Evolutionary conservation across 2,797 vertebrate species (phyloP).

Genomic region (Sylvilagus floridanus): DNA sequence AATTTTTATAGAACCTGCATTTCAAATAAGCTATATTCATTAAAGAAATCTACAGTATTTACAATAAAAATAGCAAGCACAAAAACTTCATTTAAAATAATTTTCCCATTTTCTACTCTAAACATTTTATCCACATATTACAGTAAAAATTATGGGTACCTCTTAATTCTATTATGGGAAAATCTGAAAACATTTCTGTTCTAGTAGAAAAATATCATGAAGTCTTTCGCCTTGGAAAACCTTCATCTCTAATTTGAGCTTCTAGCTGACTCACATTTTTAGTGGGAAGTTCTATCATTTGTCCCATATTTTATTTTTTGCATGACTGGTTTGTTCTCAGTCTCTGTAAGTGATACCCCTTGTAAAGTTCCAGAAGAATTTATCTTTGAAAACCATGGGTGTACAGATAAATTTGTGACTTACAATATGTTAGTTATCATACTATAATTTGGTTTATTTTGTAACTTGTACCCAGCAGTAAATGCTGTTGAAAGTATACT

Average conservation of each 20-base stretch:
- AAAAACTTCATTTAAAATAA: not conserved
- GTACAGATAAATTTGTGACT: slow-evolving; percentile 1
- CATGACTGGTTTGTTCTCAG: not conserved
- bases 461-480: not conserved
- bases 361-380: slow-evolving; percentile 17
- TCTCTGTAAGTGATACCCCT: not conserved
- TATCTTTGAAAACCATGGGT: not conserved
- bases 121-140: slow-evolving; percentile 17
- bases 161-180: not conserved
- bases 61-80: slow-evolving; percentile 24
- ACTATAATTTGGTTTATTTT: slow-evolving; percentile 18
- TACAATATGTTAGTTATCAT: slow-evolving; percentile 25
- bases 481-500: not conserved
- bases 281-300: slow-evolving; percentile 11
- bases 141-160: not conserved
- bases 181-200: slow-evolving; percentile 17
- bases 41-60: not conserved
- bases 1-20: not conserved
- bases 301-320: not conserved
- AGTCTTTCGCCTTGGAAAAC: not conserved
- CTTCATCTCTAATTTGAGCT: slow-evolving; percentile 4
- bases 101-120: not conserved
- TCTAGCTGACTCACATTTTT: not conserved
- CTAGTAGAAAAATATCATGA: slow-evolving; percentile 6
- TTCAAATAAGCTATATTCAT: not conserved